Base-by-base conservation (phyloP, 2,113 vertebrate genomes). In the Pseudorhombus dupliciocellatus region DNA sequence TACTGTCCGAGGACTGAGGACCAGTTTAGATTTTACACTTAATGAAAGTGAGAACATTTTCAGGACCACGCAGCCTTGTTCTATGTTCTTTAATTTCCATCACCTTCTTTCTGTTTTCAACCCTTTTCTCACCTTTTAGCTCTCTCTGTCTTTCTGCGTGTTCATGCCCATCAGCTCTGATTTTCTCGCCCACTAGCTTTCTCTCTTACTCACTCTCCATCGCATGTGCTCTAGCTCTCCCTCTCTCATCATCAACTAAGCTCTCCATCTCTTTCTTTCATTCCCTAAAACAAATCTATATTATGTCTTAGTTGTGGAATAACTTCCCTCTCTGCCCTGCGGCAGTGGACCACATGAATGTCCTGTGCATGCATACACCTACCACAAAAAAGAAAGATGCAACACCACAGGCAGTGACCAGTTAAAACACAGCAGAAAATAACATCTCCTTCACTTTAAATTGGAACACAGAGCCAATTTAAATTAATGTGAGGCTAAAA, bases 401-500 rank as follows among this genome's bases (percentile, higher is more conserved):
- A 30, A 55, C 66, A 22, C 50, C 30, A 66, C 50, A n/a, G 56
- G 42, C 50, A 56, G 52, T 24, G 20, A 67, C 52, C 31, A 21
- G 11, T 20, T 63, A 26, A 28, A 61, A 30, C 12, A 22, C 44
- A 68, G 18, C 25, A 57, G 44, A 61, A 79, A 26, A 64, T 54
- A 4, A 56, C 48, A 72, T 40, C 1, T 62, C 31, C 25, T 55
- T 73, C 56, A 51, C 65, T 55, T 1, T 57, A 34, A 63, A 63
- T 26, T 48, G 40, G 57, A 77, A 40, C 48, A 55, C 65, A 61
- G 37, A 54, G 34, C 57, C 53, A 74, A 60, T 18, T 64, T 50
- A 60, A 61, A 81, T 73, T 56, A 79, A 59, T 1, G 21, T 62
- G 37, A n/a, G 24, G 42, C 51, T 84, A 77, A 65, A 42, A 67